phyloP scores from a whole-genome alignment of 2,797 vertebrate genomes.

The Centropyge bicolor region DNA sequence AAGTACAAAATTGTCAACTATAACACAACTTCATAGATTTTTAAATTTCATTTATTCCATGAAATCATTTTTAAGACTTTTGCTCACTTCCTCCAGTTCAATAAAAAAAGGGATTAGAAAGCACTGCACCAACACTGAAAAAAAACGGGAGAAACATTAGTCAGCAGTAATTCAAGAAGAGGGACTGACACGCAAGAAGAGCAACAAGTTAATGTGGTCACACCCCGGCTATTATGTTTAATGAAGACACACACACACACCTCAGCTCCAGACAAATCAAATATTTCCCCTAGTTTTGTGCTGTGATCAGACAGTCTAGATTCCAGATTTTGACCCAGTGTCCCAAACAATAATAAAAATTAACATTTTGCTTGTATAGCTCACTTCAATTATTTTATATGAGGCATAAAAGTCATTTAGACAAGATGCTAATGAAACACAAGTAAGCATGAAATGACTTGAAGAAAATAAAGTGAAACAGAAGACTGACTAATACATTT shows the following conservation, averaged over 20 bases:
- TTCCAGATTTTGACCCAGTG: not conserved
- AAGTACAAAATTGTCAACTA: not conserved
- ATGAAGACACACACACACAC: not conserved
- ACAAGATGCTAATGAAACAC: no score
- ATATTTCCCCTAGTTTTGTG: conserved; percentile 3
- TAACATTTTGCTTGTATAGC: no score
- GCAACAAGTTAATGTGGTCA: not conserved
- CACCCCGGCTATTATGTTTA: not conserved
- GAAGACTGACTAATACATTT: no score
- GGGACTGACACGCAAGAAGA: not conserved
- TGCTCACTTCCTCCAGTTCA: not conserved
- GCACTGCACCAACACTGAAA: not conserved
- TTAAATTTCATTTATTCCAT: not conserved
- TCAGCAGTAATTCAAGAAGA: conserved; percentile 12
- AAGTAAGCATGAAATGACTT: no score
- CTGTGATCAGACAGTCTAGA: not conserved
- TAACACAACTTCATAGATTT: not conserved
- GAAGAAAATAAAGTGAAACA: no score
- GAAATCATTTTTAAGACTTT: not conserved
- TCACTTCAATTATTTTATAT: no score
- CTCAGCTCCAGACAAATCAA: not conserved
- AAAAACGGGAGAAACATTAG: not conserved
- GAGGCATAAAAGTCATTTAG: no score
- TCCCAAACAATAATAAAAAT: not conserved
- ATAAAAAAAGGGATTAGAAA: conserved; percentile 38